phyloP scores from a whole-genome alignment of 1,140 invertebrate species.

The Papilio helenus region DNA sequence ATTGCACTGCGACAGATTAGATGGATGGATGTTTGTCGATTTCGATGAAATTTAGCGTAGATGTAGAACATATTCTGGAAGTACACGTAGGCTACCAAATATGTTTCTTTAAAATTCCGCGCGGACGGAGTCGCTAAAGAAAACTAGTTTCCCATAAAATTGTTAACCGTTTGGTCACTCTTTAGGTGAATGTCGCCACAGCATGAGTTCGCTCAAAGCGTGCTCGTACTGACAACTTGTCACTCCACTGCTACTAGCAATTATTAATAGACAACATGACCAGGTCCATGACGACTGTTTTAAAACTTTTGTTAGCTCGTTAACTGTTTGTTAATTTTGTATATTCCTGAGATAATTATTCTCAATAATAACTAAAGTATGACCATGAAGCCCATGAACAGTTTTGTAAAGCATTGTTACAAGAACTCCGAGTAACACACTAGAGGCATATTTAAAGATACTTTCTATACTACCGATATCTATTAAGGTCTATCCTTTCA shows the following conservation, averaged over 20 bases:
- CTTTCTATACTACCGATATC: no score
- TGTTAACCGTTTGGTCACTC: not conserved
- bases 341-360: not conserved
- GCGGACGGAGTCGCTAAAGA: no score
- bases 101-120: no score
- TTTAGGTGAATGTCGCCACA: slow-evolving; percentile 25
- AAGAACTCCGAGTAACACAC: not conserved
- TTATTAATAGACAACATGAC: slow-evolving; percentile 38
- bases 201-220: slow-evolving; percentile 36
- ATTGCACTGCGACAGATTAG: no score
- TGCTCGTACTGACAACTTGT: slow-evolving; percentile 34
- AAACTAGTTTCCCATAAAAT: not conserved
- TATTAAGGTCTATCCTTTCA: not conserved
- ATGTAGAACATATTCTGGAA: no score
- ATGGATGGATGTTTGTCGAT: no score
- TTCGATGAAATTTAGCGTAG: no score
- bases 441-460: not conserved
- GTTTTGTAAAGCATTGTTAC: not conserved
- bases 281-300: slow-evolving; percentile 22
- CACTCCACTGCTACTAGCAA: slow-evolving; percentile 28
- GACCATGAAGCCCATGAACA: not conserved
- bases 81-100: no score
- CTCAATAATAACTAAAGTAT: not conserved
- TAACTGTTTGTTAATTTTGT: not conserved
- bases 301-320: slow-evolving; percentile 13